These are phyloP conservation scores for Sitta europaea DNA, from an alignment of 2,113 vertebrate genomes.

Conservation along the genomic window DNA sequence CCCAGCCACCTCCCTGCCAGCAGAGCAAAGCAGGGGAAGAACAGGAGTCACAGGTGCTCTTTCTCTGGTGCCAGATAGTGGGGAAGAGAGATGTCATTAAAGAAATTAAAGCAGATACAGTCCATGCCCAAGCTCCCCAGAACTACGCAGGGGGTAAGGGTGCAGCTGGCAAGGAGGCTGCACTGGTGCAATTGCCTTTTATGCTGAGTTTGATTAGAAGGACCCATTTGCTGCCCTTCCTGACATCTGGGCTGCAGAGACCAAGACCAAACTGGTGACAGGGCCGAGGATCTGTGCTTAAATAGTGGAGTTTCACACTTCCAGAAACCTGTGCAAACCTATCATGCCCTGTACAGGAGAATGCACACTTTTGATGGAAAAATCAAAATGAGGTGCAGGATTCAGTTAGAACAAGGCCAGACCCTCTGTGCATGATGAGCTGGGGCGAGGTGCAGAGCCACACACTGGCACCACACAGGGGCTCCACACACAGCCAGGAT, in stretches of 20 bases:
- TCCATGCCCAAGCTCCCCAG: neutral
- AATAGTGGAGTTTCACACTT: neutral
- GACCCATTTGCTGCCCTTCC: neutral
- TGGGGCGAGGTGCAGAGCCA: neutral
- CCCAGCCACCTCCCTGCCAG: neutral
- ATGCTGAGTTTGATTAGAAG: neutral
- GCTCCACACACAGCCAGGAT: neutral
- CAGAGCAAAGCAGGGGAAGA: neutral
- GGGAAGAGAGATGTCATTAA: neutral
- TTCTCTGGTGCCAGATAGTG: neutral
- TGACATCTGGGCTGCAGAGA: neutral
- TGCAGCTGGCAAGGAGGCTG: neutral
- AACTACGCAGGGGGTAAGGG: accelerated
- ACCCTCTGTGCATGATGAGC: too few relatives aligned
- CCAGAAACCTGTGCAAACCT: neutral
- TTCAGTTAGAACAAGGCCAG: neutral
- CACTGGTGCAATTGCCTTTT: neutral
- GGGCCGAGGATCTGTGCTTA: neutral
- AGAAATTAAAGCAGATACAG: neutral
- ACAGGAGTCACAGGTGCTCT: neutral
- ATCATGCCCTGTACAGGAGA: neutral
- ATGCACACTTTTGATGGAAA: neutral
- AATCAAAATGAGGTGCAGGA: neutral
- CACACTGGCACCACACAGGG: neutral
- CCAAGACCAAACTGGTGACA: neutral